Evolutionary conservation across 2,888 invertebrate genomes (phyloP), one percentile per base, ranked within the genome.

Genomic region (Diadromus collaris): DNA sequence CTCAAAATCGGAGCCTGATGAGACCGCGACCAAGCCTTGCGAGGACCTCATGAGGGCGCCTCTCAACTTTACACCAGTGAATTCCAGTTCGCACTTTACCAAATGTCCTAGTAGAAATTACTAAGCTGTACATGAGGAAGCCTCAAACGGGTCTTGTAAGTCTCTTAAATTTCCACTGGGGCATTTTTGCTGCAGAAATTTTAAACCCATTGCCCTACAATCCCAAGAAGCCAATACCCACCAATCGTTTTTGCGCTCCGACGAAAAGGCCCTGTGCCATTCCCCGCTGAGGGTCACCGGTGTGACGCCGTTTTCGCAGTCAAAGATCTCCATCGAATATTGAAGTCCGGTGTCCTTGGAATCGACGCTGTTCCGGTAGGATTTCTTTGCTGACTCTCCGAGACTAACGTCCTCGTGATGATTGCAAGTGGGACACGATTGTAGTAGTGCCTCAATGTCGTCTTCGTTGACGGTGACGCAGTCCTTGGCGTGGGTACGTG

Each of bases 401-500:
- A 84, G 85, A 1, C 89, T 89, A 21, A 91, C 90, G 3, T 86
- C 80, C 6, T 86, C 86, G 1, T 82, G 81, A 48, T 86, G 76
- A 44, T 86, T 69, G 54, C 91, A 91, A 2, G 86, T 83, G 2
- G 89, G 84, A 79, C 90, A 91, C 38, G 87, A 86, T 60, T 82
- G 82, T 64, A 86, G 84, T 61, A 91, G 82, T 3, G 82, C 29
- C 13, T 86, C 83, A 0, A 80, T 83, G 16, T 87, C 81, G 46
- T 90, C 88, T 7, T 89, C 89, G 19, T 82, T 85, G 19, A 91
- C 81, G 69, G 87, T 90, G 7, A 91, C 90, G 54, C 86, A 84
- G 51, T 87, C 89, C 38, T 87, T 86, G 19, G 88, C 87, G 56
- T 90, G 87, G 6, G 82, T 84, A 56, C 87, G 84, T 5, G 89